These are phyloP conservation scores for Enteromius trimaculatus DNA, from an alignment of 2,797 vertebrate species.

Conservation along the genomic window DNA sequence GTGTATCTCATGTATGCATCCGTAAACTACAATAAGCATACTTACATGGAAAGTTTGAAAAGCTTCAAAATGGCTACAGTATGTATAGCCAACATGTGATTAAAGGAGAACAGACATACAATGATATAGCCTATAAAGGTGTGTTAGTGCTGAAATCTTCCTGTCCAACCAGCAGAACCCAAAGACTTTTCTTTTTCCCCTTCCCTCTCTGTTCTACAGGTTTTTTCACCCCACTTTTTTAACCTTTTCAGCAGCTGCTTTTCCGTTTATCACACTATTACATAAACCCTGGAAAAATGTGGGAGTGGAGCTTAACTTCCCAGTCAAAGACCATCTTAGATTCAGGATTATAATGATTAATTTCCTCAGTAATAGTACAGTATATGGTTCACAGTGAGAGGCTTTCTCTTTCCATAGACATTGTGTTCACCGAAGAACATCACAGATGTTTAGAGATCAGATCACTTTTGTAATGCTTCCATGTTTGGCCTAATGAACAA, in stretches of 20 bases:
- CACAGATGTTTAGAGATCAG: neutral
- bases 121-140: slow-evolving; percentile 42
- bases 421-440: neutral
- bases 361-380: slow-evolving; percentile 29
- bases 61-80: too few relatives aligned
- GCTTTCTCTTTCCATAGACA: slow-evolving; percentile 3
- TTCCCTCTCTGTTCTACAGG: slow-evolving; percentile 20
- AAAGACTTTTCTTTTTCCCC: slow-evolving; percentile 48
- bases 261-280: slow-evolving; percentile 58
- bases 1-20: too few relatives aligned
- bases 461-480: neutral
- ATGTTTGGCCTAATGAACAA: neutral
- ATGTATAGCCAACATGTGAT: too few relatives aligned
- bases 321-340: slow-evolving; percentile 49
- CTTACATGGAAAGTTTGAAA: too few relatives aligned
- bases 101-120: too few relatives aligned
- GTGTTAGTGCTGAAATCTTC: slow-evolving; percentile 34
- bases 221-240: slow-evolving; percentile 39
- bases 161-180: slow-evolving; percentile 44
- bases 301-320: slow-evolving; percentile 49
- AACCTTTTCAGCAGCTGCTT: slow-evolving; percentile 56
- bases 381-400: slow-evolving; percentile 32
- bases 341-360: slow-evolving; percentile 31
- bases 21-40: too few relatives aligned
- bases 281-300: slow-evolving; percentile 62